Conservation (phyloP, 2,113 vertebrate species). For the Dromiciops gliroides region DNA sequence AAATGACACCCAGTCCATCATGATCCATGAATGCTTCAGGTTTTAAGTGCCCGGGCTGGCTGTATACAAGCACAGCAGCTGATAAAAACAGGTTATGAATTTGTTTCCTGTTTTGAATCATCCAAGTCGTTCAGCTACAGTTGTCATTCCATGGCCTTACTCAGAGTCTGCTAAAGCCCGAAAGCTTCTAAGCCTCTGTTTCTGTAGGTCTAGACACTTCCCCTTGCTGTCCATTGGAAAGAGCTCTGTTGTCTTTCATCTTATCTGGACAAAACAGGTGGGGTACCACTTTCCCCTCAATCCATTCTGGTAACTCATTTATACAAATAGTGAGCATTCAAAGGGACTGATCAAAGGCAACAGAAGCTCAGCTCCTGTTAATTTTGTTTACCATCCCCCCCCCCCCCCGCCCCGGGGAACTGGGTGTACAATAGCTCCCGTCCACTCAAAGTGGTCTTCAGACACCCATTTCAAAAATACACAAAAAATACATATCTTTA, state of each 20-base stretch:
- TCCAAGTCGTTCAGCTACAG: not conserved
- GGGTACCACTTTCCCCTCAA: conserved; percentile 73
- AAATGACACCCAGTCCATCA: not conserved
- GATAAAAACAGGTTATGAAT: not conserved
- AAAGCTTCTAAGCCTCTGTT: conserved; percentile 68
- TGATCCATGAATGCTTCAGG: conserved; percentile 8
- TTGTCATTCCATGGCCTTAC: not conserved
- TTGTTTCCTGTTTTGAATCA: conserved; percentile 24
- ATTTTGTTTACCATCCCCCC: conserved; percentile 54
- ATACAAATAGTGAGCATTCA: conserved; percentile 68
- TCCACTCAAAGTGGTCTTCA: not conserved
- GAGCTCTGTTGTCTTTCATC: conserved; percentile 78
- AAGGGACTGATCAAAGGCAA: not conserved
- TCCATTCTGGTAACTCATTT: conserved; percentile 67
- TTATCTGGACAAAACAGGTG: conserved; percentile 78
- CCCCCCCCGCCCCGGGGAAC: too few species aligned
- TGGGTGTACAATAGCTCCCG: conserved; percentile 37
- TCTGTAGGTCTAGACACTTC: conserved; percentile 74
- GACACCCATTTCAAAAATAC: not conserved
- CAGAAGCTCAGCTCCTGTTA: conserved; percentile 60
- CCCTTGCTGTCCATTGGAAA: conserved; percentile 76
- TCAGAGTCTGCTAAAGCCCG: not conserved
- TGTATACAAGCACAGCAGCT: not conserved
- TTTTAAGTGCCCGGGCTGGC: conserved; percentile 2
- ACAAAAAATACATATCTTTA: conserved; percentile 43